Base-by-base conservation (phyloP, 2,113 vertebrate species). In the Scortum barcoo region DNA sequence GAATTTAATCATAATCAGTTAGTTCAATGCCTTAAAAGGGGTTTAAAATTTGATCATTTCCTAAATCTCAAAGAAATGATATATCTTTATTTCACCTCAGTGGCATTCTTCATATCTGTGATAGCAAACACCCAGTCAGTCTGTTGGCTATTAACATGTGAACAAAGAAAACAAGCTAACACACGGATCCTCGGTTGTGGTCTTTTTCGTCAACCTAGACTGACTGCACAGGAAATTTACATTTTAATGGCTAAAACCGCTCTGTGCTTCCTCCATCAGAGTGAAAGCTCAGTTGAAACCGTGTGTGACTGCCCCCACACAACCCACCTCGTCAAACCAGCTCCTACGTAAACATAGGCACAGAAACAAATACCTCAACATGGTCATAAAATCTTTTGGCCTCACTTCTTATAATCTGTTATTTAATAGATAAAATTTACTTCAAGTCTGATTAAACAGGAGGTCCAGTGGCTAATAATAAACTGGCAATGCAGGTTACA, bases 221-320 rank as follows among this genome's bases (percentile, higher is more conserved):
- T 79, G 73, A 67, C 75, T 77, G 87, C 72, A 66, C 60, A 72
- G 56, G 46, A 78, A 86, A 92, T 91, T 87, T 89, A 76, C 92
- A 90, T 92, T 85, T 91, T 91, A 91, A 93, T 91, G 73, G 92
- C 70, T 75, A 20, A 80, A 76, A 71, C 87, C 86, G 78, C 83
- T 83, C 70, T 14, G 16, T 76, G 80, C 60, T 67, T 71, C 62
- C 71, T 72, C 68, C 72, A 83, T 86, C 72, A 86, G 86, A 87
- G 66, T 91, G 89, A 87, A 91, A 88, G 86, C 90, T 93, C 92
- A 91, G 90, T 87, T 86, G 73, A 92, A 91, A 87, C 66, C 42
- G 48, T 33, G 80, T 76, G 57, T 89, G 86, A 83, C 84, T 88
- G 90, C 68, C 65, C 80, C 48, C 61, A 26, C 80, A 79, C 51